These are phyloP conservation scores for Fulica atra DNA, from an alignment of 2,113 vertebrate species.

Conservation along the genomic window DNA sequence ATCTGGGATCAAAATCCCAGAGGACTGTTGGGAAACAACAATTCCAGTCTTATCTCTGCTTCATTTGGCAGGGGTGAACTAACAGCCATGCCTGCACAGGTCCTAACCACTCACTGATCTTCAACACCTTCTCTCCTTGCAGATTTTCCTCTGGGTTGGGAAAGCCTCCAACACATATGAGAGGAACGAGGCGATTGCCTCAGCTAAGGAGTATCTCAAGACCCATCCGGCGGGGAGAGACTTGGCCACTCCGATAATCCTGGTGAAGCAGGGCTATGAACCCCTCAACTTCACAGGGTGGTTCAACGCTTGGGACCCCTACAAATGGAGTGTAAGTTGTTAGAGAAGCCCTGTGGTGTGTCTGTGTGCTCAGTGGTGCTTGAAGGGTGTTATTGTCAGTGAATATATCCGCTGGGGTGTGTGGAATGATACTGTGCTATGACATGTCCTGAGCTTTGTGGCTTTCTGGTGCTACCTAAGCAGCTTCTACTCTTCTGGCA, in stretches of 20 bases:
- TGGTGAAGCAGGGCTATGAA: conserved; percentile 86
- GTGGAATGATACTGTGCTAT: not conserved
- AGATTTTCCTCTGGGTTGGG: conserved; percentile 92
- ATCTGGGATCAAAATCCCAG: not conserved
- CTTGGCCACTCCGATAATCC: conserved; percentile 77
- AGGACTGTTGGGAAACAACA: not conserved
- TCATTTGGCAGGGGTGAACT: not conserved
- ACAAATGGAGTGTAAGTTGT: conserved; percentile 89
- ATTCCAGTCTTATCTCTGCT: not conserved
- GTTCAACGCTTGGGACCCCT: conserved; percentile 91
- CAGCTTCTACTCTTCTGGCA: not conserved
- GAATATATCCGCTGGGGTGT: not conserved
- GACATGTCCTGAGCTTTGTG: not conserved
- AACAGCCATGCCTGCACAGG: not conserved
- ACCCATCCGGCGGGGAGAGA: conserved; percentile 86
- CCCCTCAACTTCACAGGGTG: conserved; percentile 91
- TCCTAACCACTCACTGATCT: not conserved
- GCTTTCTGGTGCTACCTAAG: not conserved
- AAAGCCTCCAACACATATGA: conserved; percentile 80
- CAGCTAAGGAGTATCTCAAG: conserved; percentile 81
- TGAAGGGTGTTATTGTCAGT: not conserved
- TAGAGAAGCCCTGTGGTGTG: not conserved
- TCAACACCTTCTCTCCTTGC: not conserved
- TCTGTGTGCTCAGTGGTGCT: accelerated
- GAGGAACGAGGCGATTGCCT: conserved; percentile 77